phyloP scores from a whole-genome alignment of 2,888 invertebrate species.

The Ceratothoa steindachneri region DNA sequence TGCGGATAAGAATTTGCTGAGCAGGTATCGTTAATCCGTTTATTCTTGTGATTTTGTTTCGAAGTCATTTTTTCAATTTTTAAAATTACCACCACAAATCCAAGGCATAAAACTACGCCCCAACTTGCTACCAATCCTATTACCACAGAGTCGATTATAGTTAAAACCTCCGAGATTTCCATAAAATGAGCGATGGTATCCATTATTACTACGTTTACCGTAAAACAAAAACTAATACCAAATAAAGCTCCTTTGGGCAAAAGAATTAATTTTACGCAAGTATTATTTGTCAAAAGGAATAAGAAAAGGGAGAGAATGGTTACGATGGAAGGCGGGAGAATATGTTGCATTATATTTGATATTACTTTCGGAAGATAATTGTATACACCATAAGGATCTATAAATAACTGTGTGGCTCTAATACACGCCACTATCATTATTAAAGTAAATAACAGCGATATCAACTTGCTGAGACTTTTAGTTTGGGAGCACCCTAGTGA shows the following conservation, averaged over 20 bases:
- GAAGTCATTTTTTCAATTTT: background rate
- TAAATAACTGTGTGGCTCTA: background rate
- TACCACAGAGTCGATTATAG: background rate
- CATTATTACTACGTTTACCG: background rate
- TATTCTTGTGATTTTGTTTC: background rate
- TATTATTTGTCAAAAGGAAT: background rate
- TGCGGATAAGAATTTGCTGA: background rate
- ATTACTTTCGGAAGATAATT: background rate
- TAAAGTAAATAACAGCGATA: background rate
- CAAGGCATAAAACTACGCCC: background rate
- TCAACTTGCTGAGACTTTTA: background rate
- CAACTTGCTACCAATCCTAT: background rate
- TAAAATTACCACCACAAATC: background rate
- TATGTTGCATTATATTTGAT: background rate
- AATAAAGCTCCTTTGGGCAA: background rate
- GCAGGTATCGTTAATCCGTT: background rate
- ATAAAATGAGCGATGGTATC: background rate
- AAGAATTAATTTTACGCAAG: background rate
- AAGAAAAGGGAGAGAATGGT: background rate
- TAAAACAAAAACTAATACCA: background rate
- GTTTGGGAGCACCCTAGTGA: conserved; percentile 2
- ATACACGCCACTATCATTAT: background rate
- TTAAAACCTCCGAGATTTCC: background rate
- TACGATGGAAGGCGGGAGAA: background rate
- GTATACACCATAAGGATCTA: background rate